Percentiles rank a stretch among this genome's conserved stretches.
Conservation (phyloP, 1,140 invertebrate genomes). For the Copidosoma floridanum region DNA sequence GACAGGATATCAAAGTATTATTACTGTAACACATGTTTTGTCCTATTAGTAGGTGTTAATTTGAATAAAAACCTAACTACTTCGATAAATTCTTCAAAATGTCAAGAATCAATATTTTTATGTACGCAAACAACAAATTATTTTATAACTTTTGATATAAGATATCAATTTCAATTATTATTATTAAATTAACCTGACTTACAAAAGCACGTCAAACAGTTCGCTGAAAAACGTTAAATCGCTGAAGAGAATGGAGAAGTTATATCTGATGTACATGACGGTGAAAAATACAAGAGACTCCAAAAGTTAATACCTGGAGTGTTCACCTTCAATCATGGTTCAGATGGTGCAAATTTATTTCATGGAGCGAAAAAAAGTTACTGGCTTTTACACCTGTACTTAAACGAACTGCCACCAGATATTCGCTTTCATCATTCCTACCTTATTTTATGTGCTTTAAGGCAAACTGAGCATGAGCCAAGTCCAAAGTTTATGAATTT, state of each 20-base stretch:
- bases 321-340: not conserved
- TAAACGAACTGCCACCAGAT: constrained; percentile 1
- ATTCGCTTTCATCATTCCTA: not conserved
- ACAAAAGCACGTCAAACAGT: not conserved
- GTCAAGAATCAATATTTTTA: not conserved
- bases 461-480: not conserved
- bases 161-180: not conserved
- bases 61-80: not conserved
- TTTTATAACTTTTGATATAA: not conserved
- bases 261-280: not conserved
- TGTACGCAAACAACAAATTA: not conserved
- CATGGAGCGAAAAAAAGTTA: not conserved
- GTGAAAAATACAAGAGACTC: not conserved
- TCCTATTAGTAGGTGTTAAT: not conserved
- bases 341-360: not conserved
- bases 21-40: not conserved
- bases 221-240: not conserved
- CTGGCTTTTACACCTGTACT: not conserved
- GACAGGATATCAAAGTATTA: not conserved
- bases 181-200: not conserved
- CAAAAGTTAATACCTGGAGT: not conserved
- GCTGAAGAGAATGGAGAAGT: not conserved
- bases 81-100: not conserved
- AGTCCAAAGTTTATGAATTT: not conserved
- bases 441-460: not conserved